phyloP scores from a whole-genome alignment of 2,113 vertebrate genomes.

The Syrmaticus mikado region DNA sequence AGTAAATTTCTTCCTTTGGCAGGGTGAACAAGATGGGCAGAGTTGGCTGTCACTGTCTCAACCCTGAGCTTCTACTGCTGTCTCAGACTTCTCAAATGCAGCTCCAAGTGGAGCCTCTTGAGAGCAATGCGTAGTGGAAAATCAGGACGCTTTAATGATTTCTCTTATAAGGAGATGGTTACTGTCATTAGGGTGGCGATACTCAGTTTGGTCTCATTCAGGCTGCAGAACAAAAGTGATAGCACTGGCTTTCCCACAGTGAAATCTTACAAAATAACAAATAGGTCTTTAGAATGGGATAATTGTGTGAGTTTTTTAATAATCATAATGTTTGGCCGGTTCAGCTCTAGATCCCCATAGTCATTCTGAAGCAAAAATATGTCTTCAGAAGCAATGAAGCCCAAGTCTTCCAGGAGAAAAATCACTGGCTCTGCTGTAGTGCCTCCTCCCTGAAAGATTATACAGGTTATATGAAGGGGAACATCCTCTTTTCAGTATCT shows the following conservation, averaged over 20 bases:
- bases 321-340: background rate
- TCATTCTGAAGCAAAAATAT: background rate
- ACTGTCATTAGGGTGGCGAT: too few species aligned
- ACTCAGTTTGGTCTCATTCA: background rate
- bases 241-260: background rate
- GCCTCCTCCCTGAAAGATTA: background rate
- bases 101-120: background rate
- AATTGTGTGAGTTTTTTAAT: background rate
- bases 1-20: background rate
- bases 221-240: background rate
- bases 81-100: background rate
- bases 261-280: background rate
- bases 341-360: background rate
- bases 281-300: background rate
- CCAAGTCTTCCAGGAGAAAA: background rate
- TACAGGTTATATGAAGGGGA: background rate
- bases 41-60: background rate
- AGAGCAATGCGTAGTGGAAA: background rate
- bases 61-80: background rate
- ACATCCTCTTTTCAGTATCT: background rate
- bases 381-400: background rate
- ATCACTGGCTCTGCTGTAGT: background rate
- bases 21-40: background rate
- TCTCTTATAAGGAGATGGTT: too few species aligned
- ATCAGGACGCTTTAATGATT: background rate